A percentile compares a stretch with the other conserved stretches of the same genome.
These are phyloP conservation scores for Apostichopus parvimensis DNA, from an alignment of 35 echinoderm and acorn worm species.

Conservation along the genomic window DNA sequence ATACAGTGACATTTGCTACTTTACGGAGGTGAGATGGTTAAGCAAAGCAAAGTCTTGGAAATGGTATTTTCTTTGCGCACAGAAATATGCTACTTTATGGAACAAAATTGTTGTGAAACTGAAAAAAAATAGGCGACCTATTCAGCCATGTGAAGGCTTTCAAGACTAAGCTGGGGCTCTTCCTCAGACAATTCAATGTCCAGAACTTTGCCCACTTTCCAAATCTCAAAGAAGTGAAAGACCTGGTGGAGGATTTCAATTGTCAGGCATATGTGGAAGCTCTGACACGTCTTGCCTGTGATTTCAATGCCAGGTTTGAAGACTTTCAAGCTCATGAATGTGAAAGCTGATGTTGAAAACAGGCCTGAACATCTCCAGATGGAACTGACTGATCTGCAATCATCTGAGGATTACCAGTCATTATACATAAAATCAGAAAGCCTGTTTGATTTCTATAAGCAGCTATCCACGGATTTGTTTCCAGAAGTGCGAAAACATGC, in stretches of 20 bases:
- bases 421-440: no score
- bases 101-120: no score
- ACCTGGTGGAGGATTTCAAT: neutral
- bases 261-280: constrained; percentile 3
- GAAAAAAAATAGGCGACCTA: neutral
- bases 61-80: no score
- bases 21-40: neutral
- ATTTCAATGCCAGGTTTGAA: constrained; percentile 17
- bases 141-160: constrained; percentile 6
- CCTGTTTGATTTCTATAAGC: no score
- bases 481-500: no score
- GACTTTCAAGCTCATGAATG: neutral
- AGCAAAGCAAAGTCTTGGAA: neutral
- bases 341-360: no score
- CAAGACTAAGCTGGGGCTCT: neutral
- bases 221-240: neutral
- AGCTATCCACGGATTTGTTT: no score
- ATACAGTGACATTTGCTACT: neutral
- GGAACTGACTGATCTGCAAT: no score
- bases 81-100: no score
- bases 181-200: neutral
- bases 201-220: neutral
- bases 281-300: neutral
- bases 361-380: no score
- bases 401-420: no score